Base-by-base conservation (phyloP, 2,888 invertebrate species). In the Euplexia lucipara region DNA sequence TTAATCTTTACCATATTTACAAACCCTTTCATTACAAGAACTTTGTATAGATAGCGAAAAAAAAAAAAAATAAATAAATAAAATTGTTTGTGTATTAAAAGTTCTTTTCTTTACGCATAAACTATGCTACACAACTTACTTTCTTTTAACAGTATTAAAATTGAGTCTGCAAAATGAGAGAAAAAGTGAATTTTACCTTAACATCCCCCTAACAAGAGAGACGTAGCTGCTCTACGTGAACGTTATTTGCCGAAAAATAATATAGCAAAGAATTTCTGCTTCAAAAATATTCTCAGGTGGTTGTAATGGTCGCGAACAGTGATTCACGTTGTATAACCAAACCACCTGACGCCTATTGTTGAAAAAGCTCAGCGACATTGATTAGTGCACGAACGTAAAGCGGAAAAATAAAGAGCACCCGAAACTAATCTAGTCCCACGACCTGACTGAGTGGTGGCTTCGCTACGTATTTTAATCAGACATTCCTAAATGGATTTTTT, bases 381-480 rank as follows among this genome's bases (percentile, higher is more conserved):
- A 88, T 89, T 87, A 86, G 83, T 82, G 79, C 81, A 85, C 86
- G 86, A 88, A 85, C 83, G 77, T 81, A 86, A 89, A 87, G 87
- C 83, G 86, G 88, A 89, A 90, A 92, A 92, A 90, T 88, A 87
- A 88, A 86, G 79, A 86, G 79, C 74, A 82, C 69, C 92, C 92
- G 91, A 90, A 92, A 91, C 94, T 88, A 94, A 95, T 95, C 88
- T 86, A 88, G 84, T 86, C 85, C 86, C 92, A 92, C 93, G 93
- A 92, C 87, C 86, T 83, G 82, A 69, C 63, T 44, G 62, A 81
- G 80, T 77, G 73, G 83, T 86, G 79, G 86, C 87, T 89, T 86
- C 85, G 89, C 87, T 89, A 86, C 85, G 89, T 88, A 89, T 91
- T 92, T 92, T 92, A 92, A 94, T 93, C 93, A 91, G 91, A 90